Base-by-base conservation (phyloP, 2,113 vertebrate species). In the Halcyon malimbica region DNA sequence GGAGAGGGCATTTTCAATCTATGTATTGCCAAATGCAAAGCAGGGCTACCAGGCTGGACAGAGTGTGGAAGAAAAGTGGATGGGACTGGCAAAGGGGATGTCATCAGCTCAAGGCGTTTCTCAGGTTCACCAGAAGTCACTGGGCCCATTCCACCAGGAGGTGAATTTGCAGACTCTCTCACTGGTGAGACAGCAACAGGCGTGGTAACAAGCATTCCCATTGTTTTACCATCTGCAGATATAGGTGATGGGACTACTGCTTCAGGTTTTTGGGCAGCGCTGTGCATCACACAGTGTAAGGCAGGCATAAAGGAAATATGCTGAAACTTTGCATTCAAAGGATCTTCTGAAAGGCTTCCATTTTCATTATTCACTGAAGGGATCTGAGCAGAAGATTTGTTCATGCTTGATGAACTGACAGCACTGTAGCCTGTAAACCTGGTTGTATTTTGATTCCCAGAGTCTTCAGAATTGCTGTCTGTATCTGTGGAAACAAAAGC, bases 391-490 rank as follows among this genome's bases (percentile, higher is more conserved):
- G 98, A 93, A 15, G 98, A 82, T 79, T 98, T 98, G 95, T 77
- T 92, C 85, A 97, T 70, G 33, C 95, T 93, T 64, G 97, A 96
- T 86, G 97, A 97, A 87, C 86, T 89, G 88, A 97, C 95, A 92
- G 98, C 77, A 87, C 92, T 94, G 65, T 98, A 98, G 69, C 96
- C 95, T 35, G 97, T 62, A 97, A 99, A 98, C 75, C 98, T 96
- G 70, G 95, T 74, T 33, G 96, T 65, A 13, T 96, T 95, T 83
- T 98, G 98, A 83, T 98, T 98, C 54, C 98, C 97, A 67, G 98
- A 98, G 94, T 99, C 98, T 71, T 99, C 99, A 46, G 99, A 99
- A 96, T 99, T 99, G 97, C 99, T 99, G 97, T 99, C 99, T 35
- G 99, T 98, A 63, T 99, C 99, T 99, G 68, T 29, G 60, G 35